Evolutionary conservation across 2,797 vertebrate species (phyloP).

Genomic region (Somateria mollissima): DNA sequence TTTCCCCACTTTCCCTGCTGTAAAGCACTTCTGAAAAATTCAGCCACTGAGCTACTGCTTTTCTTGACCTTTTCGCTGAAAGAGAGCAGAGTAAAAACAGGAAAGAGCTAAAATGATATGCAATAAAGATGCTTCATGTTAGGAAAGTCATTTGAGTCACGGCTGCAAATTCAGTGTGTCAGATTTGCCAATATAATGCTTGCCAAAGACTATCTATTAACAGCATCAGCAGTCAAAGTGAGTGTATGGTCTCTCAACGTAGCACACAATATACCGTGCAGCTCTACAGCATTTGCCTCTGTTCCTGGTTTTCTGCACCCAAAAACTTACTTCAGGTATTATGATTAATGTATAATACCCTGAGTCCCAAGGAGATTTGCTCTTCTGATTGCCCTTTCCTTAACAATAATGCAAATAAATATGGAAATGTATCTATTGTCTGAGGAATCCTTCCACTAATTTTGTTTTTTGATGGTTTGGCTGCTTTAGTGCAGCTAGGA

Average conservation of each 20-base stretch:
- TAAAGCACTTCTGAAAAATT: conserved; percentile 58
- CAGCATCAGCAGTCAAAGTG: conserved; percentile 15
- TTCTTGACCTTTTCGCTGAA: conserved; percentile 66
- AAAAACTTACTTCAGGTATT: background rate
- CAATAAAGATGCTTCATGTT: conserved; percentile 38
- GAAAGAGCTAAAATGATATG: conserved; percentile 44
- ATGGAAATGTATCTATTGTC: conserved; percentile 40
- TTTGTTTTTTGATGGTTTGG: conserved; percentile 60
- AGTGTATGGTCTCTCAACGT: background rate
- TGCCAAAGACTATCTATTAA: conserved; percentile 20
- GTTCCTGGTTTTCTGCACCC: conserved; percentile 19
- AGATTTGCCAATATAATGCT: conserved; percentile 3
- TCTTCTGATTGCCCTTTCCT: conserved; percentile 46
- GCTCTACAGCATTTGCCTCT: background rate
- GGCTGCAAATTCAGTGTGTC: conserved; percentile 8
- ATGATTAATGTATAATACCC: conserved; percentile 24
- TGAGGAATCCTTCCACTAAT: conserved; percentile 35
- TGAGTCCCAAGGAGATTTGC: conserved; percentile 4
- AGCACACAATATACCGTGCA: background rate
- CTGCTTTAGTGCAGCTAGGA: conserved; percentile 43
- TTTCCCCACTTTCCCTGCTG: conserved; percentile 11
- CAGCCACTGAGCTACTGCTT: conserved; percentile 56
- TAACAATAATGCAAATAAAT: conserved; percentile 43
- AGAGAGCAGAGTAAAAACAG: conserved; percentile 61
- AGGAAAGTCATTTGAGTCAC: conserved; percentile 61